Percentiles rank a stretch among this genome's conserved stretches.
phyloP scores from a whole-genome alignment of 1,140 invertebrate species.

The Gryllus bimaculatus region DNA sequence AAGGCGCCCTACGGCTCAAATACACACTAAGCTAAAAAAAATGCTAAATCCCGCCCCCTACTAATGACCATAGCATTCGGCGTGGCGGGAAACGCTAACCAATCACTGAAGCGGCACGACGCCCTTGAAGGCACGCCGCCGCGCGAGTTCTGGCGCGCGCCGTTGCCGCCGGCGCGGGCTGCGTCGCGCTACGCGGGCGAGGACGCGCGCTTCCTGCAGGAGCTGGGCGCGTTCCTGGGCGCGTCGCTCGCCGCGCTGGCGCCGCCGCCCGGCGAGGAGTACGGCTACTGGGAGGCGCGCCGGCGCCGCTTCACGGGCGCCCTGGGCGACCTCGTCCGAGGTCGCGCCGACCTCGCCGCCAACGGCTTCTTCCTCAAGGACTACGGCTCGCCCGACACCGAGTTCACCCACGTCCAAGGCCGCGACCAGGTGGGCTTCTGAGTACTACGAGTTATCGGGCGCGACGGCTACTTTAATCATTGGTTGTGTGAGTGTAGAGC shows the following conservation, averaged over 20 bases:
- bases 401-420: conserved; percentile 26
- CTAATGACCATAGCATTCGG: too few relatives aligned
- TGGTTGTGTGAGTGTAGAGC: too few relatives aligned
- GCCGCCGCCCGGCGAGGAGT: not conserved
- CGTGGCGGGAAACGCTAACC: too few relatives aligned
- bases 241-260: too few relatives aligned
- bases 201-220: not conserved
- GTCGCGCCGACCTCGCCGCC: conserved; percentile 31
- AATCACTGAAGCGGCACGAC: too few relatives aligned
- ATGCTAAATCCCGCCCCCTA: too few relatives aligned
- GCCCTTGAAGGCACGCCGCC: not conserved
- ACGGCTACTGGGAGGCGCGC: not conserved
- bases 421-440: too few relatives aligned
- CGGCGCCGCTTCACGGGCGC: conserved; percentile 29
- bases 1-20: too few relatives aligned
- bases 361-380: conserved; percentile 33
- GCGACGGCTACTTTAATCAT: too few relatives aligned
- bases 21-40: too few relatives aligned
- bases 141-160: not conserved
- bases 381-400: conserved; percentile 29
- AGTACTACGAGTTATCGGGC: too few relatives aligned
- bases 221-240: not conserved
- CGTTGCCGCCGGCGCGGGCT: not conserved
- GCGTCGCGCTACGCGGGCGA: not conserved
- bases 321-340: conserved; percentile 31